phyloP scores from a whole-genome alignment of 2,797 vertebrate genomes.

The Taenioides sp. region DNA sequence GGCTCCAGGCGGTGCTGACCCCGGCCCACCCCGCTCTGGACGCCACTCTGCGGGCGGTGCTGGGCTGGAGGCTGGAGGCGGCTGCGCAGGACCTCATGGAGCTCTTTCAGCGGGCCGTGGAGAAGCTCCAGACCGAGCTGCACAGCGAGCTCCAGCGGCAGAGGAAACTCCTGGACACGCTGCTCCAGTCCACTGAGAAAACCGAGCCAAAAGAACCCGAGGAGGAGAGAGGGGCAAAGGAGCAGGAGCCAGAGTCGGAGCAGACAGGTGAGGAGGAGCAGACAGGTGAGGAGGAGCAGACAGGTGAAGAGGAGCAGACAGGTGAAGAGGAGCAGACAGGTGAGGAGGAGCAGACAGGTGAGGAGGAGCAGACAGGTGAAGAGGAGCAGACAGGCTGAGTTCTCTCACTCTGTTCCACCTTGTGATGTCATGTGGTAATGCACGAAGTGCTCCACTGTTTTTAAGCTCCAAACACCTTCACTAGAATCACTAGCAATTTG shows the following conservation, averaged over 20 bases:
- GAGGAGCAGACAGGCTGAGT: too few species aligned
- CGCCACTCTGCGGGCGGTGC: neutral
- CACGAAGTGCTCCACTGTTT: too few species aligned
- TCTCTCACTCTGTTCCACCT: too few species aligned
- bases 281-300: neutral
- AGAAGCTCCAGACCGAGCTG: conserved; percentile 4
- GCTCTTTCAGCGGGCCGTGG: neutral
- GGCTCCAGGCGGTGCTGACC: conserved; percentile 1
- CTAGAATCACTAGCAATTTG: too few species aligned
- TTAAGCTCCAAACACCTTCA: too few species aligned
- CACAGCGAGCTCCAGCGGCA: neutral
- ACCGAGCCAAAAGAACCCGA: neutral
- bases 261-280: neutral
- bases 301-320: too few species aligned
- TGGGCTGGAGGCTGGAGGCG: conserved; percentile 5
- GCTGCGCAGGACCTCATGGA: conserved; percentile 4
- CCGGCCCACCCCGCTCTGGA: neutral
- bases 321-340: neutral
- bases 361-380: too few species aligned
- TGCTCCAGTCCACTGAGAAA: neutral
- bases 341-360: neutral
- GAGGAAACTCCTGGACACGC: conserved; percentile 5
- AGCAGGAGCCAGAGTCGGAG: neutral
- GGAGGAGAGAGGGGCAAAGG: neutral
- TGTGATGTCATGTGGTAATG: too few species aligned